phyloP scores from a whole-genome alignment of 2,113 vertebrate genomes.

The Rhipidura dahli region DNA sequence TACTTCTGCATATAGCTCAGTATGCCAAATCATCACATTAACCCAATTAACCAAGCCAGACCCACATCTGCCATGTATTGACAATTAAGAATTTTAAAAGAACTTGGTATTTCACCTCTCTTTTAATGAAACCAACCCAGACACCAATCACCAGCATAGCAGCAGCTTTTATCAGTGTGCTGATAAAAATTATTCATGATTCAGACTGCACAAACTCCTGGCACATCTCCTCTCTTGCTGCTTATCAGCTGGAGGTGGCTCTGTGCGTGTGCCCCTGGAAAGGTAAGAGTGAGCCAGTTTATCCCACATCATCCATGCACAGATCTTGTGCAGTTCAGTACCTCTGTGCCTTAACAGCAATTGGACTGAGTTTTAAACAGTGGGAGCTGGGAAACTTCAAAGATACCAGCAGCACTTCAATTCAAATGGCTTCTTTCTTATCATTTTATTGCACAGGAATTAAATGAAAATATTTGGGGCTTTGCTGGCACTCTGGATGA shows the following conservation, averaged over 20 bases:
- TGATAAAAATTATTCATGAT: not conserved
- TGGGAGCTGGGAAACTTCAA: not conserved
- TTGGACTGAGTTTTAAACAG: not conserved
- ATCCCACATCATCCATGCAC: not conserved
- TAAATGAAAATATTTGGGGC: not conserved
- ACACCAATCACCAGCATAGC: not conserved
- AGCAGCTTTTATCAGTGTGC: not conserved
- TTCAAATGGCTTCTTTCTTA: not conserved
- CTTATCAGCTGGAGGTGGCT: not conserved
- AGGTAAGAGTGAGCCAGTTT: not conserved
- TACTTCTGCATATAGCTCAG: not conserved
- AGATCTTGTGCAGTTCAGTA: not conserved
- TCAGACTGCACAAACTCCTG: not conserved
- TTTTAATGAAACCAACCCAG: not conserved
- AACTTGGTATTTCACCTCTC: not conserved
- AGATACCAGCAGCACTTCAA: not conserved
- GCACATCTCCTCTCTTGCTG: not conserved
- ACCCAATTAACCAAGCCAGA: constrained; percentile 25
- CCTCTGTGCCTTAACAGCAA: not conserved
- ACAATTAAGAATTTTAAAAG: not conserved
- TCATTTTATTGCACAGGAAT: not conserved
- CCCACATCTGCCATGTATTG: not conserved
- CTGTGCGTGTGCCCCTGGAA: not conserved
- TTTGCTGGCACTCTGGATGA: not conserved
- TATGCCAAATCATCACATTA: not conserved